Evolutionary conservation across 2,888 invertebrate genomes (phyloP).

Genomic region (Alviniconcha strummeri): DNA sequence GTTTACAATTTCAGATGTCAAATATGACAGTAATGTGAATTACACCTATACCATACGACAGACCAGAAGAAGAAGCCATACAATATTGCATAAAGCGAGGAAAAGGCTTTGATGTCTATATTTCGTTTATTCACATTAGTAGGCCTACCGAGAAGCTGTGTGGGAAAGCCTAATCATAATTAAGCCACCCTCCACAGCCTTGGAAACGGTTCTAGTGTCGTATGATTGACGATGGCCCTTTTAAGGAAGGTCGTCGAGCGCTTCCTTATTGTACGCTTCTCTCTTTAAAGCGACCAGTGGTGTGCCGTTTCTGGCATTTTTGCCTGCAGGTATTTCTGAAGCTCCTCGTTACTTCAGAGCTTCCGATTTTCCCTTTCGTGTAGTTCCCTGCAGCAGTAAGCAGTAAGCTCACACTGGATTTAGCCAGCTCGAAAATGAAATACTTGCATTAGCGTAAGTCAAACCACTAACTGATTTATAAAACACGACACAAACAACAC

Average conservation of each 20-base stretch:
- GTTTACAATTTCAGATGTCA: neutral
- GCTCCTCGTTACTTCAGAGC: neutral
- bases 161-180: too few relatives aligned
- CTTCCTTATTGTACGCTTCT: too few relatives aligned
- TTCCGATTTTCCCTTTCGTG: slow-evolving; percentile 16
- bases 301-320: too few relatives aligned
- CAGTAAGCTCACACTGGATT: neutral
- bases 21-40: neutral
- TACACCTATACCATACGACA: neutral
- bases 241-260: too few relatives aligned
- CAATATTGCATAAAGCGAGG: too few relatives aligned
- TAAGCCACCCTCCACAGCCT: too few relatives aligned
- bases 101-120: too few relatives aligned
- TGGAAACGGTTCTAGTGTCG: too few relatives aligned
- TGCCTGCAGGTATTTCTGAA: neutral
- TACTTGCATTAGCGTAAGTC: neutral
- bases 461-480: too few relatives aligned
- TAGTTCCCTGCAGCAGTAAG: neutral
- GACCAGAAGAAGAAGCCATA: neutral
- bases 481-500: neutral
- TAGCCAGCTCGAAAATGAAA: neutral
- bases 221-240: too few relatives aligned
- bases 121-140: neutral
- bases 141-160: too few relatives aligned
- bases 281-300: too few relatives aligned